Base-by-base conservation (phyloP, 2,797 vertebrate genomes). In the Oreortyx pictus region DNA sequence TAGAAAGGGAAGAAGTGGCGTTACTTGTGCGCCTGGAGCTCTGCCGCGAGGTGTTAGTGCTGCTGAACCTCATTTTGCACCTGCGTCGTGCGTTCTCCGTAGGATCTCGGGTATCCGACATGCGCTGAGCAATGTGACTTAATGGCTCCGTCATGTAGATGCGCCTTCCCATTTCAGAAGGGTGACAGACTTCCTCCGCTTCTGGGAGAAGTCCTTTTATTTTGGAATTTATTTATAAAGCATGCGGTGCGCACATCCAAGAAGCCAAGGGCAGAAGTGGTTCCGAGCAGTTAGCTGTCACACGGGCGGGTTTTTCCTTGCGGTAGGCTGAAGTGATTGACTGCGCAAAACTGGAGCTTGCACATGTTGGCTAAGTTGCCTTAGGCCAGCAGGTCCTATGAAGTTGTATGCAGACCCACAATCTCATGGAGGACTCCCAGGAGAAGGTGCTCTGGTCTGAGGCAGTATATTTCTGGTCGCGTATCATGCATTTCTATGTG, bases 281-380 rank as follows among this genome's bases (percentile, higher is more conserved):
- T 14, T 11, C 43, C 29, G 17, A 70, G 18, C 52, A 35, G 23
- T 8, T 37, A 78, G 11, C 52, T 39, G 75, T 54, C 8, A 1
- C 2, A 4, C 8, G 33, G 41, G 5, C 6, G 14, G 18, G 11
- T 6, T 66, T 75, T 24, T 47, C n/a, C 43, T 81, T 4, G 0
- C 39, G 57, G 46, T 35, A 37, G 25, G 19, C 57, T 89, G 1
- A 79, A 67, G 13, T 35, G 31, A 17, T 31, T 66, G 66, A 8
- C 5, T 54, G 6, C 50, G 54, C 18, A 33, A 68, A 84, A 66
- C 39, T 44, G 23, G 57, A 14, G 16, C 33, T 81, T n/a, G 5
- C 13, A 1, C 18, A 2, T 24, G 12, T 33, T 57, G 77, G n/a
- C n/a, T 44, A 18, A 76, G 37, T 70, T 78, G 18, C 23, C 17